Conservation (phyloP, 1,140 invertebrate species). For the Caenorhabditis latens region DNA sequence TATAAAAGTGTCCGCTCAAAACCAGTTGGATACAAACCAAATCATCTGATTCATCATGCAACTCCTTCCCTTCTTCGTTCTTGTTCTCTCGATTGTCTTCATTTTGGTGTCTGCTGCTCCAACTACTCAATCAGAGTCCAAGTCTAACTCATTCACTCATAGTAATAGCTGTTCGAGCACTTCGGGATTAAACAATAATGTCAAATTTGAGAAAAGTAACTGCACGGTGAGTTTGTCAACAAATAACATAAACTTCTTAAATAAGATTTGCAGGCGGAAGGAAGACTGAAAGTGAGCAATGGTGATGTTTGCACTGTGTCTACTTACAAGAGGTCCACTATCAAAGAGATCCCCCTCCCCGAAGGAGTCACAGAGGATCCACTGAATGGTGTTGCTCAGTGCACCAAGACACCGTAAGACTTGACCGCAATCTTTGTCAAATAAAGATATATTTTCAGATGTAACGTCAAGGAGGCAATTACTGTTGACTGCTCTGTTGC, state of each 20-base stretch:
- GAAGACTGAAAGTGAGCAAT: not conserved
- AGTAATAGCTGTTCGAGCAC: too few species aligned
- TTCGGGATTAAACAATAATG: too few species aligned
- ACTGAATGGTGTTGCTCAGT: not conserved
- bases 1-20: too few species aligned
- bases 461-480: not conserved
- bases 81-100: not conserved
- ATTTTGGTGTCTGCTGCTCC: not conserved
- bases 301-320: not conserved
- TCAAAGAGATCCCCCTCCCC: not conserved
- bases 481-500: not conserved
- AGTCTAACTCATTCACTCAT: too few species aligned
- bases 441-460: not conserved
- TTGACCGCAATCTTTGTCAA: too few species aligned
- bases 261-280: too few species aligned
- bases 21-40: too few species aligned
- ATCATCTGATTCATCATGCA: not conserved
- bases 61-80: not conserved
- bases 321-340: not conserved
- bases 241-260: too few species aligned
- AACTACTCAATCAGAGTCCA: not conserved
- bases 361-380: not conserved
- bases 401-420: slow-evolving; percentile 13
- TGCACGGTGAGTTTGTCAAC: not conserved
- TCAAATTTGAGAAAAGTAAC: not conserved